Conservation (phyloP, 64 coral and sea anemone species). For the Montipora efflorescens region DNA sequence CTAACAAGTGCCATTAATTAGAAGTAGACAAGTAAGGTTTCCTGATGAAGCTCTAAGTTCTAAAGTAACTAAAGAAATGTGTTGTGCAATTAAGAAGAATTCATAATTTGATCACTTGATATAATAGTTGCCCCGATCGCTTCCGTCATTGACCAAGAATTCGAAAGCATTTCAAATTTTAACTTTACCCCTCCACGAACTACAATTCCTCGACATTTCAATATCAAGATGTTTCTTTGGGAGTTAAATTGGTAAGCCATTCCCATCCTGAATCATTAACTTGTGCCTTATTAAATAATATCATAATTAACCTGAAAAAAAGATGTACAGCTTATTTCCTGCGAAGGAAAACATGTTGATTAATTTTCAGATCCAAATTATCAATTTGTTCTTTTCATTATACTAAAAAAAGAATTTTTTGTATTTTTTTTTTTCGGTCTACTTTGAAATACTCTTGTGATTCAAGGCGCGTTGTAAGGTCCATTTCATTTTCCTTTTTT, state of each 20-base stretch:
- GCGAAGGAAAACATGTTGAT: background rate
- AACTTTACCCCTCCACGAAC: background rate
- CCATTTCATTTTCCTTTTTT: too few relatives aligned
- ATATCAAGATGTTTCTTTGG: background rate
- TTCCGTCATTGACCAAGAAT: background rate
- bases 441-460: background rate
- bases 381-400: background rate
- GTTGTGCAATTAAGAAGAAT: background rate
- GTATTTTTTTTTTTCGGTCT: background rate
- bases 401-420: background rate
- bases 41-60: background rate
- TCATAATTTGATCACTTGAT: background rate
- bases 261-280: conserved; percentile 26
- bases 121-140: background rate
- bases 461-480: background rate
- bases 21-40: background rate
- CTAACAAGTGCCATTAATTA: background rate
- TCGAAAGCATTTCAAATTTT: background rate
- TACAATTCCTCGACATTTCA: background rate
- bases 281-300: conserved; percentile 34
- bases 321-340: conserved; percentile 10
- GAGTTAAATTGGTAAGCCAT: background rate
- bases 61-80: background rate
- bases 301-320: background rate
- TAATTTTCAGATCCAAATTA: conserved; percentile 10